Evolutionary conservation across 2,797 vertebrate genomes (phyloP).

Genomic region (Silurus aristotelis): DNA sequence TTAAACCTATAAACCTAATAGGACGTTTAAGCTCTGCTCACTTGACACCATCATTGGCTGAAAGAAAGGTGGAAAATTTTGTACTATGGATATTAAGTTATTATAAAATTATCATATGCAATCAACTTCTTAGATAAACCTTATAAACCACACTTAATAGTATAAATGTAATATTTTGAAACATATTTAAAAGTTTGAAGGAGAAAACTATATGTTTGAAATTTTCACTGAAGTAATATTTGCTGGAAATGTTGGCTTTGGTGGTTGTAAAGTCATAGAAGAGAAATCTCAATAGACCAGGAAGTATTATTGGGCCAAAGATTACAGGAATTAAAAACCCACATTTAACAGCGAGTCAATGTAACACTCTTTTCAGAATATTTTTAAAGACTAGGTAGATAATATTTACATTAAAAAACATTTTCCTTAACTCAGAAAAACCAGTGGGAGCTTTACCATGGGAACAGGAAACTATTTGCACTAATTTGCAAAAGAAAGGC

Average conservation of each 20-base stretch:
- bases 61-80: background rate
- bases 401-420: background rate
- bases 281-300: background rate
- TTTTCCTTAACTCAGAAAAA: conserved; percentile 34
- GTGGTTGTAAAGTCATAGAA: background rate
- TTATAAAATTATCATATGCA: background rate
- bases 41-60: background rate
- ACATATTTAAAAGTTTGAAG: too few relatives aligned
- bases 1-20: background rate
- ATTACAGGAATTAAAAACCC: background rate
- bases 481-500: conserved; percentile 83
- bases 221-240: background rate
- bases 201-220: background rate
- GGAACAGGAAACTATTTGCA: conserved; percentile 80
- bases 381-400: background rate
- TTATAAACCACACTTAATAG: background rate
- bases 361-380: background rate
- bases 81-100: background rate
- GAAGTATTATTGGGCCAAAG: background rate
- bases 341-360: background rate
- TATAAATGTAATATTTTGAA: too few relatives aligned
- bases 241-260: background rate
- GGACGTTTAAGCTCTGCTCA: background rate
- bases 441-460: conserved; percentile 70
- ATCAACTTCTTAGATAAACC: background rate